These are phyloP conservation scores for Cryptotermes secundus DNA, from an alignment of 1,140 invertebrate species.

Conservation along the genomic window DNA sequence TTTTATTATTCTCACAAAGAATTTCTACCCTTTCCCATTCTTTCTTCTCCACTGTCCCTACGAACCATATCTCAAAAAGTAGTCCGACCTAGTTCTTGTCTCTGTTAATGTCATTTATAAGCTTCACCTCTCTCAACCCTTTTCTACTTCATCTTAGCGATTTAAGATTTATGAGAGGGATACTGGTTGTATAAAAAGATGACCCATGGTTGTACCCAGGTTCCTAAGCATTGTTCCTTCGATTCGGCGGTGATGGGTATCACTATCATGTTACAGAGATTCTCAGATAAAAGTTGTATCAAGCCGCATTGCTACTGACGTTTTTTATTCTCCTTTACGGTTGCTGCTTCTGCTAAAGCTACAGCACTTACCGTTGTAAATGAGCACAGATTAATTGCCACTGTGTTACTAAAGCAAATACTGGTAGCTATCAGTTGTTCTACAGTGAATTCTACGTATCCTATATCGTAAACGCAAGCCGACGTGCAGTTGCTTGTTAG, in stretches of 20 bases:
- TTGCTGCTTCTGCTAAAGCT: not conserved
- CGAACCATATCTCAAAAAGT: slow-evolving; percentile 23
- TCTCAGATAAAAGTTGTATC: slow-evolving; percentile 19
- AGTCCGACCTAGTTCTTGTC: slow-evolving; percentile 24
- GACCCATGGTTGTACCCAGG: not conserved
- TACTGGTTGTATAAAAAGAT: not conserved
- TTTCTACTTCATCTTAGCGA: not conserved
- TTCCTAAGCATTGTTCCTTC: slow-evolving; percentile 14
- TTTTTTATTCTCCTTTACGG: not conserved
- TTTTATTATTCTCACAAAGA: slow-evolving; percentile 1
- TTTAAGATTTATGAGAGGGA: slow-evolving; percentile 14
- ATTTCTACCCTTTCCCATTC: not conserved
- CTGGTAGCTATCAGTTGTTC: not conserved
- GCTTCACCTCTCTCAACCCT: not conserved
- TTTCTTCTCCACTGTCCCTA: slow-evolving; percentile 3
- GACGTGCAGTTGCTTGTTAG: no score
- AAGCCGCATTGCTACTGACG: not conserved
- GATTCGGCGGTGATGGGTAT: slow-evolving; percentile 30
- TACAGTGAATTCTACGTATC: not conserved
- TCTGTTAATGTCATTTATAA: slow-evolving; percentile 36
- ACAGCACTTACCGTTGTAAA: not conserved
- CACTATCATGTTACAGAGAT: slow-evolving; percentile 31
- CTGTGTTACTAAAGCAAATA: not conserved
- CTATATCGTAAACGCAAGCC: not conserved
- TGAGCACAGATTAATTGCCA: no score